Evolutionary conservation across 1,140 invertebrate species (phyloP).

Genomic region (Hirudo medicinalis): DNA sequence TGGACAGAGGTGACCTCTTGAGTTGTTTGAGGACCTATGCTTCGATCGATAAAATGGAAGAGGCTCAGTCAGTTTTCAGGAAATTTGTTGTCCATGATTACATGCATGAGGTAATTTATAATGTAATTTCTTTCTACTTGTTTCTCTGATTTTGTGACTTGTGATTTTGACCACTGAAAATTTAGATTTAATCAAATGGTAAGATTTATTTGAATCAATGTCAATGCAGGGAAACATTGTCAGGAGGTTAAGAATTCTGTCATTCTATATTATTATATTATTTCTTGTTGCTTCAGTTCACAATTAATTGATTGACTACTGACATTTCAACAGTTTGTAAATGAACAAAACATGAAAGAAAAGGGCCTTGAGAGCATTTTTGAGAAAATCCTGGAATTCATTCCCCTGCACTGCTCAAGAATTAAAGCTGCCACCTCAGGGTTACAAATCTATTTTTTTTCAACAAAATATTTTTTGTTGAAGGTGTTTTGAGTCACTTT

Average conservation of each 20-base stretch:
- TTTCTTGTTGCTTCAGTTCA: neutral
- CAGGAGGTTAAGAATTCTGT: no score
- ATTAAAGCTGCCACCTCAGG: neutral
- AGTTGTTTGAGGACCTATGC: slow-evolving; percentile 41
- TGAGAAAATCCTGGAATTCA: slow-evolving; percentile 1
- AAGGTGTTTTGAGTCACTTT: neutral
- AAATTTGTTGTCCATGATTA: slow-evolving; percentile 57
- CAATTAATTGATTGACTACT: slow-evolving; percentile 7
- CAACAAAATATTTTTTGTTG: neutral
- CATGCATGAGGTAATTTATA: slow-evolving; percentile 47
- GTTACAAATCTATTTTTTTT: neutral
- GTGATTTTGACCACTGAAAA: no score
- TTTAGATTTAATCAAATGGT: no score
- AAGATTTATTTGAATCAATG: no score
- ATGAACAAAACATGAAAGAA: slow-evolving; percentile 5
- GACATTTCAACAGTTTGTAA: neutral
- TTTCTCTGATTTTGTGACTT: no score
- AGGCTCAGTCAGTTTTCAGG: slow-evolving; percentile 57
- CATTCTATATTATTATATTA: neutral
- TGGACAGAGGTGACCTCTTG: slow-evolving; percentile 28
- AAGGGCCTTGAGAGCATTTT: neutral
- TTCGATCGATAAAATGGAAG: slow-evolving; percentile 47
- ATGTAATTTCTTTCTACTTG: neutral
- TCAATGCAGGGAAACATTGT: no score
- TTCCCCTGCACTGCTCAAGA: neutral